These are phyloP conservation scores for Sphecodes monilicornis DNA, from an alignment of 2,888 invertebrate species.

Conservation along the genomic window DNA sequence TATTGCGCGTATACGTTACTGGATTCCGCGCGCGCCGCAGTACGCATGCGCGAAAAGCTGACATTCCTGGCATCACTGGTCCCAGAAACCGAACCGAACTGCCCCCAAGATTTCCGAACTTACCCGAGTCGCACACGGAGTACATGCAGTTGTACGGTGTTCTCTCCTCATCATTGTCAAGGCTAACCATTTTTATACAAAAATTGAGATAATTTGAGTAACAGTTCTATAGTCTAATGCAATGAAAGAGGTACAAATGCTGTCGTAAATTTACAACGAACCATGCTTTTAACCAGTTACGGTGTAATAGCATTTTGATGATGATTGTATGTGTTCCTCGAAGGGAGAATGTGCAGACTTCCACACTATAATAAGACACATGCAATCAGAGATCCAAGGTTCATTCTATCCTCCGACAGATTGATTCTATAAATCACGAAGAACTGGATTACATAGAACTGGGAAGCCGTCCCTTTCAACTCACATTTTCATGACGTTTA, in stretches of 20 bases:
- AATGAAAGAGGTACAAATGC: background rate
- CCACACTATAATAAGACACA: background rate
- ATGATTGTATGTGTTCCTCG: background rate
- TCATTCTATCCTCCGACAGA: background rate
- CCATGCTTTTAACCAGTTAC: conserved; percentile 1
- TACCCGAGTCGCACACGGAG: too few species aligned
- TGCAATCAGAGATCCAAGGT: background rate
- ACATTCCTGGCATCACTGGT: too few species aligned
- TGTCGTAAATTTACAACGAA: background rate
- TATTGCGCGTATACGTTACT: too few species aligned
- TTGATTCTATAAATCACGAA: conserved; percentile 5
- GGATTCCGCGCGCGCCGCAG: too few species aligned
- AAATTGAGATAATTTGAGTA: background rate
- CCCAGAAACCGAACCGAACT: too few species aligned
- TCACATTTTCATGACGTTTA: conserved; percentile 7
- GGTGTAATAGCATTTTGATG: background rate
- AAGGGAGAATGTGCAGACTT: background rate
- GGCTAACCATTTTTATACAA: too few species aligned
- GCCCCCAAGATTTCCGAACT: too few species aligned
- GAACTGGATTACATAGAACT: background rate
- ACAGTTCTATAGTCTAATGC: background rate
- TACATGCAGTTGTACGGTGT: too few species aligned
- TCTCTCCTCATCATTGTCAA: too few species aligned
- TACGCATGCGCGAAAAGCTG: too few species aligned
- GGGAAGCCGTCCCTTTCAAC: background rate